These are phyloP conservation scores for Brachycybe producta DNA, from an alignment of 2,888 invertebrate species.

Conservation along the genomic window DNA sequence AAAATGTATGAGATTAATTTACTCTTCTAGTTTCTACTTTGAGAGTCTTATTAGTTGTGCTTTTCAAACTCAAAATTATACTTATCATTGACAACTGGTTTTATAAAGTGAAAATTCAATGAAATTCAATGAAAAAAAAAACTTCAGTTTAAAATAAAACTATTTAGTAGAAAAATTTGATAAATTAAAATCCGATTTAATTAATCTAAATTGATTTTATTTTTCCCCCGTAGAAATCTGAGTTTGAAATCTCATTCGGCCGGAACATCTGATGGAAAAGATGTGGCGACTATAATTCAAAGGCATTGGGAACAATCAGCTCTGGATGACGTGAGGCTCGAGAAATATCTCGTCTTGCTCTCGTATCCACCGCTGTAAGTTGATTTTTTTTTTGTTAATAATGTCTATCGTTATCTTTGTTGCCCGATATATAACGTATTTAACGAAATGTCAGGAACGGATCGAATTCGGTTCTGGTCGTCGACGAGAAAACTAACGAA, in stretches of 20 bases:
- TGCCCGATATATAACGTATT: no score
- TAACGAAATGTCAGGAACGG: not conserved
- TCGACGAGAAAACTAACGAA: constrained; percentile 5
- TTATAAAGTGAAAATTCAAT: no score
- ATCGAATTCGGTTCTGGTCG: not conserved
- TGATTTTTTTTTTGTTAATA: not conserved
- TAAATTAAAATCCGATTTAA: no score
- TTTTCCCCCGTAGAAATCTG: constrained; percentile 15
- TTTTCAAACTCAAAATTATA: no score
- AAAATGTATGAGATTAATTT: no score
- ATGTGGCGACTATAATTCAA: constrained; percentile 9
- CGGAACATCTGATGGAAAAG: constrained; percentile 12
- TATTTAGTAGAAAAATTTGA: no score
- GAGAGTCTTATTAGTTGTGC: no score
- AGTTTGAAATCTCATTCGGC: constrained; percentile 17
- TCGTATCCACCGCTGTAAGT: constrained; percentile 18
- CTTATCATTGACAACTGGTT: no score
- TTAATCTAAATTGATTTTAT: no score
- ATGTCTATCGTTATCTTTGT: not conserved
- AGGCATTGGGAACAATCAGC: constrained; percentile 13
- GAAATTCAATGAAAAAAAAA: no score
- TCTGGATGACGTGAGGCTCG: constrained; percentile 13
- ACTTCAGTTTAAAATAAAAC: no score
- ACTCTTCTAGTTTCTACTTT: no score
- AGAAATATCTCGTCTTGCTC: constrained; percentile 15